These are phyloP conservation scores for Rynchops niger DNA, from an alignment of 2,113 vertebrate genomes.

Conservation along the genomic window DNA sequence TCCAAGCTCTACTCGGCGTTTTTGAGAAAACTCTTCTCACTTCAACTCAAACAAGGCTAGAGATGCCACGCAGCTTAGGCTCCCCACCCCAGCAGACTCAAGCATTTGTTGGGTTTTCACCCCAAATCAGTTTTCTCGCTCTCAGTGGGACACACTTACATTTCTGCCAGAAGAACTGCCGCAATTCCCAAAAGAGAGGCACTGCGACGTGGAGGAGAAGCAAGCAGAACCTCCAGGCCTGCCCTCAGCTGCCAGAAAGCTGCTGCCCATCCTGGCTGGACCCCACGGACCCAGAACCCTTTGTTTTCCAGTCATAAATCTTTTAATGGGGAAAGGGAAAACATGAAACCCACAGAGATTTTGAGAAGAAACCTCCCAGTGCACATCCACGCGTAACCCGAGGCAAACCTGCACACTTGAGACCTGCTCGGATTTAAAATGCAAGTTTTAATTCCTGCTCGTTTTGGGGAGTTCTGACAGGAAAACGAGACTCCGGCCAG, in stretches of 20 bases:
- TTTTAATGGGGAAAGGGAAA: neutral
- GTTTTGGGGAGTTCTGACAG: neutral
- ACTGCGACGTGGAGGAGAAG: accelerated
- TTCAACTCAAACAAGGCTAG: neutral
- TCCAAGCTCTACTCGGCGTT: neutral
- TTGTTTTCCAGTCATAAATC: neutral
- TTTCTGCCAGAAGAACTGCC: neutral
- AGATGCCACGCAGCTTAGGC: too few species aligned
- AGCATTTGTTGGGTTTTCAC: neutral
- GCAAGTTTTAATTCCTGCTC: neutral
- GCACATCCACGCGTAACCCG: accelerated
- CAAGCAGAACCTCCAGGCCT: neutral
- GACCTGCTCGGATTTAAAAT: neutral
- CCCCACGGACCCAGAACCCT: neutral
- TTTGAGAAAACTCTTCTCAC: neutral
- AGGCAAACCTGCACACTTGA: neutral
- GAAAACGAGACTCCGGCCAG: accelerated
- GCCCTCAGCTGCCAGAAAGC: neutral
- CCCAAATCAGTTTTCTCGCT: neutral
- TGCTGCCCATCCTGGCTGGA: neutral
- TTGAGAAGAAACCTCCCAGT: neutral
- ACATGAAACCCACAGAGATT: neutral
- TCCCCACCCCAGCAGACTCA: neutral
- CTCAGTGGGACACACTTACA: neutral
- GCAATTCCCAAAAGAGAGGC: neutral